Evolutionary conservation across 2,888 invertebrate genomes (phyloP), one percentile per base, ranked within the genome.

Genomic region (Rhamnusium bicolor): DNA sequence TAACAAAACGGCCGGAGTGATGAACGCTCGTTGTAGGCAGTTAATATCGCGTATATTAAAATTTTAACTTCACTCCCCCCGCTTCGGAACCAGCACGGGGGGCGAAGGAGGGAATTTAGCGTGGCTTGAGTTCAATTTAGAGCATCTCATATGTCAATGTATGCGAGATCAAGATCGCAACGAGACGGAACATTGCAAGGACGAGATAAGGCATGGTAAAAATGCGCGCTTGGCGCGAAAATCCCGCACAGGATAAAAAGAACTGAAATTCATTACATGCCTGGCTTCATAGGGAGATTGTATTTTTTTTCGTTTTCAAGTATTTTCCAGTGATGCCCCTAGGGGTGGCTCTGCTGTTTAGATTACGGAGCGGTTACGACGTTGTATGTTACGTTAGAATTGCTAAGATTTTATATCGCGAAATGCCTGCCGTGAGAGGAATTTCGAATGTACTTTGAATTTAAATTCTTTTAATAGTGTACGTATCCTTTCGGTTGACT

Each of bases 201-300:
- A 74, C 76, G 77, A 61, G 77, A 77, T 83, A 79, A 68, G 76
- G 76, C 73, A 69, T 69, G 63, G 74, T 61, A 71, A 71, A 77
- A 72, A 74, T 66, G 78, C 69, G 73, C 60, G 73, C 69, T 68
- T 74, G 73, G 76, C 75, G 77, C 71, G 76, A 78, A 80, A 81
- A 81, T 79, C 81, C 79, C 78, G 81, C 79, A 79, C 81, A 78
- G 80, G 81, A 84, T 82, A 83, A 82, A 83, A 81, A 83, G 84
- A 84, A 84, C 85, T 80, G 86, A 86, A 87, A 86, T 87, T 87
- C 87, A 87, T 87, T 87, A 87, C 86, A 87, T 86, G 87, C 86
- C 86, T 86, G 82, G 86, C 85, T 87, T 86, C 86, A 82, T 86
- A 85, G 85, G 86, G 86, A 87, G 86, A 87, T 87, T 87, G 86